Evolutionary conservation across 1,140 invertebrate species (phyloP), one percentile per base, ranked within the genome.

Genomic region (Lasioglossum baleicum): DNA sequence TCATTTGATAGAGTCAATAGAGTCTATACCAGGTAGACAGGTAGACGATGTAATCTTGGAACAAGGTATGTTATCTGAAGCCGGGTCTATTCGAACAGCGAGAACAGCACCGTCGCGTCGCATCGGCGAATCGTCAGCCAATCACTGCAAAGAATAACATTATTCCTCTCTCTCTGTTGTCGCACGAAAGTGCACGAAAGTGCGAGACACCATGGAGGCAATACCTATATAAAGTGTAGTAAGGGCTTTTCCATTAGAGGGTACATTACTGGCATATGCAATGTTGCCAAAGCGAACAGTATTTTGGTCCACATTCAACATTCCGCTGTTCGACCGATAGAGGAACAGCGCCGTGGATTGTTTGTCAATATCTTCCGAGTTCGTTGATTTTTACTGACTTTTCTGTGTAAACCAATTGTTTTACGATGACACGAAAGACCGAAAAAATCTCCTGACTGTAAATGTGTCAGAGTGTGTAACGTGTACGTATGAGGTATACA

Each of bases 361-460:
- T 88, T 88, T 88, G 87, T 88, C 87, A 88, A 88, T 88, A 88
- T 83, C 78, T 82, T 83, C 22, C 22, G 51, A 79, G 83, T 79
- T 75, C 63, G 75, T 51, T 78, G 64, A 67, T 72, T 82, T 82
- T 72, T 78, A 68, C 20, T 31, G 44, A 2, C 17, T 78, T 79
- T 67, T 61, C 42, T 31, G 51, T 67, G 22, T 58, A 72, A 66
- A 66, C 31, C 40, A 51, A 75, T 26, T 20, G 35, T 75, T 65
- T 80, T 61, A 71, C 73, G 53, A 80, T 75, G 66, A 66, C 60
- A 51, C 67, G 56, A 71, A 73, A 60, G 20, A n/a, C 48, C 11
- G 44, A 71, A 70, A 61, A 80, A 56, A 61, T 81, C 61, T 66
- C 42, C 31, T 81, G 67, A 76, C 22, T 79, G 6, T 73, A 51